Percentiles rank a stretch among this genome's conserved stretches.
phyloP scores from a whole-genome alignment of 2,797 vertebrate genomes.

The Choloepus didactylus region DNA sequence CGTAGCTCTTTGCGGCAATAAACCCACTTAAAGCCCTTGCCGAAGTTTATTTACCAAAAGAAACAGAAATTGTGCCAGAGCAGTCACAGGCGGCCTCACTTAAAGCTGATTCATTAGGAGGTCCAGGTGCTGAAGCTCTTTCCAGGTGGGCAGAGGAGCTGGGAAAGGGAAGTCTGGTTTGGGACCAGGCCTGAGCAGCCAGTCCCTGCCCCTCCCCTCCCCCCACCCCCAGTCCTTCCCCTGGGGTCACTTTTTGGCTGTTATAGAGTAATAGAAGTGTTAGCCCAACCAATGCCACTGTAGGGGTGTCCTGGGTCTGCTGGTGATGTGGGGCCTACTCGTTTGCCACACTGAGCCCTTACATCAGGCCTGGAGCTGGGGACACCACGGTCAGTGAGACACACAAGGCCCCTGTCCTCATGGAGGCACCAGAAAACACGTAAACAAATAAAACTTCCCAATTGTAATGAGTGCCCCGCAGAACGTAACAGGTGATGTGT shows the following conservation, averaged over 20 bases:
- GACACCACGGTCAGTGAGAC: not conserved
- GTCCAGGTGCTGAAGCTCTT: not conserved
- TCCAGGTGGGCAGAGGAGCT: not conserved
- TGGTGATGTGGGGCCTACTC: not conserved
- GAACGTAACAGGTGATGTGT: not conserved
- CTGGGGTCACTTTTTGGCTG: not conserved
- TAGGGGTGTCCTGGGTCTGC: not conserved
- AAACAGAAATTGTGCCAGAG: not conserved
- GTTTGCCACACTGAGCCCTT: not conserved
- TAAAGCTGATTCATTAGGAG: not conserved
- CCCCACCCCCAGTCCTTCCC: not conserved
- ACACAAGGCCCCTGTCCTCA: not conserved
- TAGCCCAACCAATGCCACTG: not conserved
- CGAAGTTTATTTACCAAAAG: conserved; percentile 62
- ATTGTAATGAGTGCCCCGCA: fast-evolving
- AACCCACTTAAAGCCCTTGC: not conserved
- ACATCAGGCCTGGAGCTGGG: not conserved
- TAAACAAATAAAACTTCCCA: not conserved
- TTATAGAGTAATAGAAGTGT: not conserved
- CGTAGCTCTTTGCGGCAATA: not conserved
- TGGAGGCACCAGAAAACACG: not conserved
- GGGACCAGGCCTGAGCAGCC: not conserved
- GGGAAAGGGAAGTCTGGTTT: not conserved
- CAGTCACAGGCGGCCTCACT: not conserved
- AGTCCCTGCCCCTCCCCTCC: not conserved